phyloP scores from a whole-genome alignment of 2,888 invertebrate genomes.

The Dorcus hopei region DNA sequence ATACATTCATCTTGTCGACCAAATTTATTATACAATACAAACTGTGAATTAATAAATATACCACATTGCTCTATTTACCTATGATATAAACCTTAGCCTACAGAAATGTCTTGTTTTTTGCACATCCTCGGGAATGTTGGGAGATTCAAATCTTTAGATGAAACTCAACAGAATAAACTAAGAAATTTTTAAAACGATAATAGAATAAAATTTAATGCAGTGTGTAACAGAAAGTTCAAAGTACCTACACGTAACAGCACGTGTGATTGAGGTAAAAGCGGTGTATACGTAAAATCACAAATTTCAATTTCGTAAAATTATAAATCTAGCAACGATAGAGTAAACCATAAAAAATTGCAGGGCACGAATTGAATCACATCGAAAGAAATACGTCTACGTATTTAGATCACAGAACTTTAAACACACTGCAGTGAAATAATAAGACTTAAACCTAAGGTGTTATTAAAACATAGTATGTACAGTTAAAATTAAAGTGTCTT shows the following conservation, averaged over 20 bases:
- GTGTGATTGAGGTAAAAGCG: neutral
- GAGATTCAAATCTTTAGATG: neutral
- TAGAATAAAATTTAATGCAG: conserved; percentile 13
- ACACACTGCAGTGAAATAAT: conserved; percentile 16
- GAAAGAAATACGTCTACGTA: neutral
- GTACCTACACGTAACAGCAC: conserved; percentile 5
- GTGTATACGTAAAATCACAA: conserved; percentile 6
- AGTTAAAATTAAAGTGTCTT: conserved; percentile 35
- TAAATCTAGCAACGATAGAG: neutral
- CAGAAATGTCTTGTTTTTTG: conserved; percentile 1
- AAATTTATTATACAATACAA: conserved; percentile 1
- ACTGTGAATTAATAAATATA: neutral
- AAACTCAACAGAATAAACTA: conserved; percentile 14
- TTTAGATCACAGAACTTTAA: conserved; percentile 17
- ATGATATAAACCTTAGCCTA: neutral
- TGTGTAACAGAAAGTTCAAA: conserved; percentile 8
- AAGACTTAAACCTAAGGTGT: neutral
- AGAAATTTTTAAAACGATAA: conserved; percentile 11
- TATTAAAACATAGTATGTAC: conserved; percentile 7
- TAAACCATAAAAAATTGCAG: neutral
- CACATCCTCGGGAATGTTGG: neutral
- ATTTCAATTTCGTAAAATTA: neutral
- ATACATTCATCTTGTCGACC: neutral
- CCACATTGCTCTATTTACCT: neutral
- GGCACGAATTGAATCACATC: conserved; percentile 1